Evolutionary conservation across 2,888 invertebrate species (phyloP), one percentile per base, ranked within the genome.

Genomic region (Netelia virgata): DNA sequence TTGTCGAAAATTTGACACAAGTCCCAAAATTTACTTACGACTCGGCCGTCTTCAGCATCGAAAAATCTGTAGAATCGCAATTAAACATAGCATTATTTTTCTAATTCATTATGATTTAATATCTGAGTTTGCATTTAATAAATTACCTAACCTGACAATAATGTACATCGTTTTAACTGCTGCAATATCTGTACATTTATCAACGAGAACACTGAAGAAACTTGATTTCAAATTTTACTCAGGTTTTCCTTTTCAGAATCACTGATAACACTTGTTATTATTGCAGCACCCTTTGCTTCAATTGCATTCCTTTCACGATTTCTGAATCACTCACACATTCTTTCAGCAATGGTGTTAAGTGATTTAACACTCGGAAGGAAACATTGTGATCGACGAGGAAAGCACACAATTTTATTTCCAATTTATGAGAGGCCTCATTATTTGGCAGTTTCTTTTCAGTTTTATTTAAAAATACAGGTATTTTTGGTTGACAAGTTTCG

Each of bases 211-310:
- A 64, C 86, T 86, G 82, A 88, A 90, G 86, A 83, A 70, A 69
- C 61, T 43, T 70, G 28, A 57, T 86, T 84, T 86, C 80, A 86
- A 86, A 72, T 83, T 87, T 80, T 83, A 28, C 36, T 69, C 77
- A 87, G 84, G 78, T 76, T 83, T 82, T 83, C 75, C 80, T 89
- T 89, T 84, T 87, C 84, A 53, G 68, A 28, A 11, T 10, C 28
- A n/a, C 84, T 88, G 72, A 91, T 83, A 9, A 88, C 88, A 68
- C 89, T 89, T 77, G 86, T 89, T 28, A 88, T 83, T 16, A 87
- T 64, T 16, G 66, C 83, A 70, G 88, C 83, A n/a, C 84, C 69
- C 83, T 88, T 88, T 14, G 86, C 63, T 86, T 86, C 18, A 89
- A 75, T 72, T 87, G 75, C 68, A 88, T 80, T 83, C 87, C 80